Percentiles rank a stretch among this genome's conserved stretches.
phyloP scores from a whole-genome alignment of 1,140 invertebrate species.

The Neuroterus valhalla region DNA sequence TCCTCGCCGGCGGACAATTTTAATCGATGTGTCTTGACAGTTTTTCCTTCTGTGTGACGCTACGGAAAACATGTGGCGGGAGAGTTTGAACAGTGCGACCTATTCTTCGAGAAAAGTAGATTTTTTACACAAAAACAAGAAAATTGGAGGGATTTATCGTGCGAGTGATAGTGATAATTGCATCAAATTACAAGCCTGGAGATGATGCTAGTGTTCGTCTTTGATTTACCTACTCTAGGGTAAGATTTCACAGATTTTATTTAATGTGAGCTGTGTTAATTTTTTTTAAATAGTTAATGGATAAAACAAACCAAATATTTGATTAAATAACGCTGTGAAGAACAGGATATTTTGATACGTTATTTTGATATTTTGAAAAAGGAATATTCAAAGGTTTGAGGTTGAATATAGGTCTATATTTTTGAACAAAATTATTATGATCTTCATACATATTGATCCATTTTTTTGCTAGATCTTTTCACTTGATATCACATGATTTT shows the following conservation, averaged over 20 bases:
- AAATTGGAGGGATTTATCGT: constrained; percentile 15
- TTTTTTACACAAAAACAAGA: neutral
- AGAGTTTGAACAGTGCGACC: constrained; percentile 14
- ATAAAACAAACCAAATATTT: no score
- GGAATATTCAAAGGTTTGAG: no score
- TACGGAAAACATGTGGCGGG: constrained; percentile 25
- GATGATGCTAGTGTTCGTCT: constrained; percentile 6
- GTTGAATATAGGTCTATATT: no score
- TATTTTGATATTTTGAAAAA: no score
- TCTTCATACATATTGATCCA: no score
- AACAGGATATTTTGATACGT: no score
- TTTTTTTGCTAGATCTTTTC: no score
- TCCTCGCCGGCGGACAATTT: constrained; percentile 11
- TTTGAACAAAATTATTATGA: no score
- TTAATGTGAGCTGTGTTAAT: no score
- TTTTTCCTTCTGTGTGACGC: constrained; percentile 19
- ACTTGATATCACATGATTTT: no score
- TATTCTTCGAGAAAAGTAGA: constrained; percentile 22
- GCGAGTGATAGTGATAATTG: constrained; percentile 1
- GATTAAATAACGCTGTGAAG: no score
- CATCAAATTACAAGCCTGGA: neutral
- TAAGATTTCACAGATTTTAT: neutral
- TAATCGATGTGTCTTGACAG: constrained; percentile 32
- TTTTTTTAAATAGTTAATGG: no score
- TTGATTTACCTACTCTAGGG: neutral